A percentile compares a stretch with the other conserved stretches of the same genome.
These are phyloP conservation scores for Sander vitreus DNA, from an alignment of 2,113 vertebrate species.

Conservation along the genomic window DNA sequence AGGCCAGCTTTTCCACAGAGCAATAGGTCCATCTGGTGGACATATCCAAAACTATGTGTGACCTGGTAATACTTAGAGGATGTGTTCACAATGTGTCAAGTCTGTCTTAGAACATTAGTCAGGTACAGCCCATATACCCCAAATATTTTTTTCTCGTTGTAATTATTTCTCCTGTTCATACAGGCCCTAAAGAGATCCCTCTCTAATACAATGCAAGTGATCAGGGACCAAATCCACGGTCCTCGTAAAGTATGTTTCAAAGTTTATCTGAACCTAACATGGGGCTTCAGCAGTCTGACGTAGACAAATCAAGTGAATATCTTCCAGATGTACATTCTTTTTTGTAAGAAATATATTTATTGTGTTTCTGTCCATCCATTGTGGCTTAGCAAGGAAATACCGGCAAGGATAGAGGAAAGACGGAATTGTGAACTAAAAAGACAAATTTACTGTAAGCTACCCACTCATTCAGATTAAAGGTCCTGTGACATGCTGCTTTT, in stretches of 20 bases:
- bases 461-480: no score
- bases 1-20: constrained; percentile 7
- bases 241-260: background rate
- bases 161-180: background rate
- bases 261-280: background rate
- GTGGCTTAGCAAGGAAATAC: background rate
- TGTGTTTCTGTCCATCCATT: background rate
- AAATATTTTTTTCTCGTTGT: background rate
- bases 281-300: background rate
- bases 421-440: background rate
- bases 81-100: background rate
- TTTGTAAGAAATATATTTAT: background rate
- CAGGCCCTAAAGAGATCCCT: background rate
- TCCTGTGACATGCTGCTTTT: no score
- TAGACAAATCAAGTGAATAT: background rate
- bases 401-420: no score
- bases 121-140: background rate
- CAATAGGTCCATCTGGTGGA: constrained; percentile 73
- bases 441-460: no score
- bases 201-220: background rate
- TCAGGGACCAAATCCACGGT: background rate
- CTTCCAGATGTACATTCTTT: background rate
- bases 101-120: background rate
- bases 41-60: constrained; percentile 14
- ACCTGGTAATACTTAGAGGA: background rate